phyloP scores from a whole-genome alignment of 2,888 invertebrate species.

The Sympetrum striolatum region DNA sequence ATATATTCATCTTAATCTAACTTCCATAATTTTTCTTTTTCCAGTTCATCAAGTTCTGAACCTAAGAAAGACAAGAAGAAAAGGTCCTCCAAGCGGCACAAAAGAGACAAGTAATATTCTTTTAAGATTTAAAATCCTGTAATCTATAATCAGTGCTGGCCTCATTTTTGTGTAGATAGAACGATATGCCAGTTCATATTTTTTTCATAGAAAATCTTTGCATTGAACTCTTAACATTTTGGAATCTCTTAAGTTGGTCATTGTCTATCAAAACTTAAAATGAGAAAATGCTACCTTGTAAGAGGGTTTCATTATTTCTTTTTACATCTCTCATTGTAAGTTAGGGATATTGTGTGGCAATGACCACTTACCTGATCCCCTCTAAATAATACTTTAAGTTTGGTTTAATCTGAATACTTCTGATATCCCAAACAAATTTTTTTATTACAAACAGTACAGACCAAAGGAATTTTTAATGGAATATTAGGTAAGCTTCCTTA shows the following conservation, averaged over 20 bases:
- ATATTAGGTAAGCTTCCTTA: conserved; percentile 55
- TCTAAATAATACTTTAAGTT: conserved; percentile 23
- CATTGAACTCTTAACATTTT: not conserved
- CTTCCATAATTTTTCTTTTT: conserved; percentile 39
- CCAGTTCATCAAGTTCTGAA: conserved; percentile 54
- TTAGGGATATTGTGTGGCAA: conserved; percentile 4
- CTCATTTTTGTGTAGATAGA: conserved; percentile 13
- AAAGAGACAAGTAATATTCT: conserved; percentile 67
- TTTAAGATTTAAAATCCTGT: not conserved
- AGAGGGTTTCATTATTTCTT: conserved; percentile 8
- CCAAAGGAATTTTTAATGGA: conserved; percentile 49
- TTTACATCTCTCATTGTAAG: not conserved
- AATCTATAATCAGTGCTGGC: conserved; percentile 5
- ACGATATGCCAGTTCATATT: conserved; percentile 9
- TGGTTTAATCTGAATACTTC: conserved; percentile 35
- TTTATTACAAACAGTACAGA: conserved; percentile 60
- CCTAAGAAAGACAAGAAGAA: conserved; percentile 67
- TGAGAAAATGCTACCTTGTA: not conserved
- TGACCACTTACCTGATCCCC: conserved; percentile 39
- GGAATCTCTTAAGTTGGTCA: conserved; percentile 30
- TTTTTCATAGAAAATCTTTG: conserved; percentile 5
- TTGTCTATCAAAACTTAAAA: not conserved
- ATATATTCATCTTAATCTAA: no score
- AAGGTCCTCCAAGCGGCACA: conserved; percentile 72
- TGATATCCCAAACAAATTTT: conserved; percentile 54